Conservation (phyloP, 2,113 vertebrate genomes). For the Colossoma macropomum region DNA sequence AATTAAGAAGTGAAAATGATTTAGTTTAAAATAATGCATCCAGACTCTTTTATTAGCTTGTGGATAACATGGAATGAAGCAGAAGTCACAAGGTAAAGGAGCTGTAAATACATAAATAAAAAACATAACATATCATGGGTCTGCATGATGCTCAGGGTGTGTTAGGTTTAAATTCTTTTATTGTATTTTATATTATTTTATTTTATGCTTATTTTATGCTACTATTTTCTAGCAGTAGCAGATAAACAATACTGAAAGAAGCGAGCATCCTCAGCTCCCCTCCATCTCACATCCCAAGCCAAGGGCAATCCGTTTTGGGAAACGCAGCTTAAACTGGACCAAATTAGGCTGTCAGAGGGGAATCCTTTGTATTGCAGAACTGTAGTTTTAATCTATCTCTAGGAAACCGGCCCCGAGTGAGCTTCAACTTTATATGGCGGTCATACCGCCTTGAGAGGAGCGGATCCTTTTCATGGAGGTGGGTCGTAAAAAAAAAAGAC, state of each 20-base stretch:
- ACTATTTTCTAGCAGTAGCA: neutral
- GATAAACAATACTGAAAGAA: neutral
- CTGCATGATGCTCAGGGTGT: no score
- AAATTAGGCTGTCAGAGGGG: slow-evolving; percentile 10
- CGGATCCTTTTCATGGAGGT: slow-evolving; percentile 49
- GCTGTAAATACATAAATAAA: no score
- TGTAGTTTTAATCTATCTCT: slow-evolving; percentile 26
- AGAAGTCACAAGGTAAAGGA: no score
- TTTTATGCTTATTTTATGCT: no score
- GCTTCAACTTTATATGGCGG: slow-evolving; percentile 41
- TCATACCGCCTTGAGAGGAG: slow-evolving; percentile 31
- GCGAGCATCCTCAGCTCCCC: neutral
- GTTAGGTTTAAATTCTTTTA: no score
- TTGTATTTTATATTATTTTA: no score
- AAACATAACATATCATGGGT: no score
- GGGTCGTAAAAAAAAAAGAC: slow-evolving; percentile 43
- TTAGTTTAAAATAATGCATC: no score
- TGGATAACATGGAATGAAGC: no score
- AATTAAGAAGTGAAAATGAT: no score
- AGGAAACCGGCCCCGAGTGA: neutral
- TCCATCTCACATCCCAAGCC: neutral
- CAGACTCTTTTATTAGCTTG: no score
- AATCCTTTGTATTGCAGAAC: slow-evolving; percentile 13
- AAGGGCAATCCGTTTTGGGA: neutral
- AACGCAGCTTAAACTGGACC: slow-evolving; percentile 1